Base-by-base conservation (phyloP, 1,140 invertebrate species). In the Neuroterus valhalla region DNA sequence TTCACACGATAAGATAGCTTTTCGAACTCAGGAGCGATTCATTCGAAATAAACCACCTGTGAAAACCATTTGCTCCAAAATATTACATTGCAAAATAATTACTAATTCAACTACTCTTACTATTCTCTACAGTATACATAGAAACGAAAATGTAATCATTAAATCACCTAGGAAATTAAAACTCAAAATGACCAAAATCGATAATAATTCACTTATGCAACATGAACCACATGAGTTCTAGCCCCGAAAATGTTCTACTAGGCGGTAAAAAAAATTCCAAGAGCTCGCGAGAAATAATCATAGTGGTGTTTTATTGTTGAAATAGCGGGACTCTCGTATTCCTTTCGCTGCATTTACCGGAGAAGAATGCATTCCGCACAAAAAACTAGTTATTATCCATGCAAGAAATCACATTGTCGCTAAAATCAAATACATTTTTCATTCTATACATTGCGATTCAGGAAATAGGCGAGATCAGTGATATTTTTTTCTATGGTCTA, bases 311-410 rank as follows among this genome's bases (percentile, higher is more conserved):
- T 31, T 62, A 62, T 62, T 62, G 55, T 62, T 62, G 55, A 38
- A 62, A 62, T 62, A 62, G 55, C 55, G 55, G 55, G 55, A 62
- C 55, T 62, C 55, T n/a, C 10, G 31, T 23, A 62, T 62, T 62
- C 26, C 52, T 23, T 10, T 55, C 55, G 26, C 26, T 55, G 21
- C 6, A 10, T 26, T 19, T 14, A 31, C 55, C n/a, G 31, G 12
- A n/a, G n/a, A 48, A 26, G 1, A 12, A 62, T 62, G 23, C 31
- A 62, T 3, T 62, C 26, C 21, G 2, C 21, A 48, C 10, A 62
- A 62, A 0, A 23, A 26, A 62, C 10, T 2, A 62, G 5, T 14
- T 26, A 26, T 15, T 26, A 62, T 6, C 11, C 11, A 38, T 38
- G 31, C 31, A 5, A 38, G 10, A 1, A 38, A 38, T 38, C 31